phyloP scores from a whole-genome alignment of 2,113 vertebrate species.

The Vimba vimba region DNA sequence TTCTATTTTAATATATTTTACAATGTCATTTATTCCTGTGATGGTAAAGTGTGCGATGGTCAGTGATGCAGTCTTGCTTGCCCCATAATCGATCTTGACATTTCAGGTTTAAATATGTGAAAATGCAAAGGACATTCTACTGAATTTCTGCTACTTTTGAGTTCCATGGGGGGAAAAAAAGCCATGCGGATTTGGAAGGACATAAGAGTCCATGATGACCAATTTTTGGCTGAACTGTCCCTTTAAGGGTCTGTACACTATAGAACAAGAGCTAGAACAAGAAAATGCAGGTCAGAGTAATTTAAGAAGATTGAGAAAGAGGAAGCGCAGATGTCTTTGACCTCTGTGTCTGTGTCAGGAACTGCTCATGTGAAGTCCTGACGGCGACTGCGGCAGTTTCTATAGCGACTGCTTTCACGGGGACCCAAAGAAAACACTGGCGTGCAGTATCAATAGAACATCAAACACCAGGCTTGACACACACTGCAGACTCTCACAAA shows the following conservation, averaged over 20 bases:
- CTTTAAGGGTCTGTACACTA: neutral
- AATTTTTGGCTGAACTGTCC: neutral
- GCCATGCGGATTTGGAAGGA: neutral
- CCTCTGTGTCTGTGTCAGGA: conserved; percentile 36
- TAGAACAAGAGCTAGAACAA: neutral
- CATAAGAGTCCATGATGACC: neutral
- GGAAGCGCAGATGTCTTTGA: conserved; percentile 13
- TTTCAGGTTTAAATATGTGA: no score
- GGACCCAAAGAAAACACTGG: conserved; percentile 33
- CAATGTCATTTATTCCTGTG: neutral
- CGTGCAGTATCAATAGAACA: conserved; percentile 43
- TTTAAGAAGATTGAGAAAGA: neutral
- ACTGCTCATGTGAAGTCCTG: conserved; percentile 17
- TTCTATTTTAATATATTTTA: neutral
- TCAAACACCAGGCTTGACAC: conserved; percentile 42
- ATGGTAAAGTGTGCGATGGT: neutral
- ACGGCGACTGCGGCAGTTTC: conserved; percentile 49
- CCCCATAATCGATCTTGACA: no score
- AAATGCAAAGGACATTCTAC: no score
- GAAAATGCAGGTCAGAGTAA: conserved; percentile 23
- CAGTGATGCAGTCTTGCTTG: no score
- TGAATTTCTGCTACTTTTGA: no score
- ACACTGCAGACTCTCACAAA: conserved; percentile 15
- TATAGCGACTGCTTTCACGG: conserved; percentile 64
- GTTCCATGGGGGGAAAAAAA: no score